Evolutionary conservation across 1,140 invertebrate genomes (phyloP).

Genomic region (Geopemphigus sp.): DNA sequence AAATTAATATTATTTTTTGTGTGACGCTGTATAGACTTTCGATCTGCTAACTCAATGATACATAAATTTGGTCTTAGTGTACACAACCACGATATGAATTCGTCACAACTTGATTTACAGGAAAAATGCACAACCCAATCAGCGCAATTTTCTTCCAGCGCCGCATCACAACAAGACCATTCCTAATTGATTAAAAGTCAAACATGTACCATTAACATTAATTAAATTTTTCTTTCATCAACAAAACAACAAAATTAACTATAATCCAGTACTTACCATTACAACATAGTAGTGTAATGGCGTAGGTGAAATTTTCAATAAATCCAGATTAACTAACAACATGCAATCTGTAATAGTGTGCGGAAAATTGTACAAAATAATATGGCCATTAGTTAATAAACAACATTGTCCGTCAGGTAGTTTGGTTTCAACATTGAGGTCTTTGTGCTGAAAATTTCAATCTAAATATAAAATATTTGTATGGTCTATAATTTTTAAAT

Average conservation of each 20-base stretch:
- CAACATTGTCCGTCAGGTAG: constrained; percentile 28
- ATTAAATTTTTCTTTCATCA: background rate
- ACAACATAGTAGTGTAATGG: constrained; percentile 32
- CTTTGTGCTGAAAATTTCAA: constrained; percentile 26
- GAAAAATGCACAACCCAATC: constrained; percentile 46
- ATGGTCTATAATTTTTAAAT: no score
- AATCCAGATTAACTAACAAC: constrained; percentile 27
- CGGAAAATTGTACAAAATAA: constrained; percentile 40
- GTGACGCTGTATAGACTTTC: constrained; percentile 5
- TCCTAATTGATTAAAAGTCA: background rate
- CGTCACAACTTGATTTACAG: constrained; percentile 39
- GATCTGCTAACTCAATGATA: background rate
- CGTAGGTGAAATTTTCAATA: constrained; percentile 24
- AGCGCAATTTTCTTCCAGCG: constrained; percentile 3
- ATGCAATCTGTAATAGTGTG: constrained; percentile 16
- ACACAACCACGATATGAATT: constrained; percentile 42
- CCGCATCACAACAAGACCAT: constrained; percentile 42
- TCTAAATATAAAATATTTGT: background rate
- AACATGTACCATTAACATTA: background rate
- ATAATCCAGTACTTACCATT: constrained; percentile 2
- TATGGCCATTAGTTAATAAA: constrained; percentile 26
- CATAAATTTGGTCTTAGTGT: constrained; percentile 27
- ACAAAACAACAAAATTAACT: background rate
- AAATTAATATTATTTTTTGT: constrained; percentile 10
- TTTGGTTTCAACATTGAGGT: background rate